Evolutionary conservation across 2,113 vertebrate genomes (phyloP), one percentile per base, ranked within the genome.

Genomic region (Chauna torquata): DNA sequence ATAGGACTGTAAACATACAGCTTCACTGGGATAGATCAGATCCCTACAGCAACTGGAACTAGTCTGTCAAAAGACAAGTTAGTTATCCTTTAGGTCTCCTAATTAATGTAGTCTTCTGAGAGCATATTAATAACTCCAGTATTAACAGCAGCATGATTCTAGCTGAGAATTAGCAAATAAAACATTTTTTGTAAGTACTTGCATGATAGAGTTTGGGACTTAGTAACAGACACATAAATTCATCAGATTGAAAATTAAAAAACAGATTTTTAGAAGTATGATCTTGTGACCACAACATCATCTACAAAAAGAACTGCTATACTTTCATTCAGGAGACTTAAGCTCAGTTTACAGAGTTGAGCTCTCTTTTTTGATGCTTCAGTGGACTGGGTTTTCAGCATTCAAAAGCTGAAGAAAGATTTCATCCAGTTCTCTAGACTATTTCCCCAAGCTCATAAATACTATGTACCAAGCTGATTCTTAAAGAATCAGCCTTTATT

Each of bases 41-140:
- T 74, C 45, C 54, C 34, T 76, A n/a, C 49, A 87, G 23, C 70
- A 92, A 91, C 45, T 87, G 74, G 70, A 55, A 91, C 62, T 14
- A 76, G 28, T 45, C 70, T 95, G 96, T 84, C 82, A 94, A 82
- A 92, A 81, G 74, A 87, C 81, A 72, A 54, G 86, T 82, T 82
- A 82, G 83, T 92, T 94, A 82, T 87, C 89, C 77, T 92, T 89
- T 77, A 93, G 70, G 88, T 96, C 84, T 90, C 66, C 92, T 89
- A 95, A 89, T 95, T 94, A 95, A 97, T 89, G 36, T 62, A 76
- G 83, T 82, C 80, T 92, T 94, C 88, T 76, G 83, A 91, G 61
- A 96, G 38, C n/a, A 16, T 85, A 94, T 94, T 96, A 97, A 91
- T 91, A 94, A 87, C 52, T 62, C 69, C 4, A 7, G 50, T 92